phyloP scores from a whole-genome alignment of 2,888 invertebrate species.

The Candidula unifasciata region DNA sequence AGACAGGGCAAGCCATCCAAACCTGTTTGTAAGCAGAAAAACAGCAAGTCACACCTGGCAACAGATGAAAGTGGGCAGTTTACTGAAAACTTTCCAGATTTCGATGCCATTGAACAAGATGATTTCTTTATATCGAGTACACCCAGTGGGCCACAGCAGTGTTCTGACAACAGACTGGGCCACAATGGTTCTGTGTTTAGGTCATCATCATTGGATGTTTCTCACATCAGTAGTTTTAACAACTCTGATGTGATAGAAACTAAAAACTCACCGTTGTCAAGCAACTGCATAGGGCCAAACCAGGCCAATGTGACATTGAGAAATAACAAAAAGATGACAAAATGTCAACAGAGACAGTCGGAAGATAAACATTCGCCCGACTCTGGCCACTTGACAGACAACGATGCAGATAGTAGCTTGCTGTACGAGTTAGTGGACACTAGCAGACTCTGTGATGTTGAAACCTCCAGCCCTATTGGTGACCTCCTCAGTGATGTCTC shows the following conservation, averaged over 20 bases:
- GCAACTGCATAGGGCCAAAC: neutral
- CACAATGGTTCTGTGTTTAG: neutral
- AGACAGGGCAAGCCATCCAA: neutral
- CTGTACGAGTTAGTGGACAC: neutral
- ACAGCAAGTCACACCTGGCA: too few relatives aligned
- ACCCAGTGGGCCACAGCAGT: neutral
- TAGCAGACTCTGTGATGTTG: neutral
- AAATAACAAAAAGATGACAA: neutral
- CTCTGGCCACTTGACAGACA: conserved; percentile 27
- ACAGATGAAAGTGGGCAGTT: neutral
- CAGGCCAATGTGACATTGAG: conserved; percentile 11
- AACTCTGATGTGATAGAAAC: neutral
- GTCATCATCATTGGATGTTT: neutral
- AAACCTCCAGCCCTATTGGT: neutral
- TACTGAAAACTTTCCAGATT: conserved; percentile 30
- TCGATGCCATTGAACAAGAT: conserved; percentile 36
- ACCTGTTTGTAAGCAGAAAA: neutral
- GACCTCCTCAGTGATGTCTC: neutral
- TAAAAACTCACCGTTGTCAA: neutral
- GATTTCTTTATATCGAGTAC: conserved; percentile 31
- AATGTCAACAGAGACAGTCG: neutral
- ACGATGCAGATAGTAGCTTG: neutral
- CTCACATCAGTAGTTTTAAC: neutral
- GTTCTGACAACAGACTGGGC: neutral
- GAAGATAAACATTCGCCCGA: neutral